Evolutionary conservation across 2,113 vertebrate species (phyloP).

Genomic region (Rhizomys pruinosus): DNA sequence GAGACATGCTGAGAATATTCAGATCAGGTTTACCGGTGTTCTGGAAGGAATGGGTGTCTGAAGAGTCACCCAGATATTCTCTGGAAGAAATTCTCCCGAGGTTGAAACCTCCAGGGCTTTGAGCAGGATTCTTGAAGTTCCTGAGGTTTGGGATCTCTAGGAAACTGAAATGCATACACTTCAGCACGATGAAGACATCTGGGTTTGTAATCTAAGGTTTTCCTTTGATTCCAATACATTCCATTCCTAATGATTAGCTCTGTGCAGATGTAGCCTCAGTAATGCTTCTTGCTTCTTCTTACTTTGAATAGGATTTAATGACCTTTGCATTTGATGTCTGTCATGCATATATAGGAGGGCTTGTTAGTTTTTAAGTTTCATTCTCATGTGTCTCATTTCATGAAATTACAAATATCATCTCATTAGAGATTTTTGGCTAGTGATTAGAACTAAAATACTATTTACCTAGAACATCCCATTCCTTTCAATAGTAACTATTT

Average conservation of each 20-base stretch:
- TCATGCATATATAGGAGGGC: background rate
- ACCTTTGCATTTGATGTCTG: background rate
- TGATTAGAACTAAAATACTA: constrained; percentile 25
- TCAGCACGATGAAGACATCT: constrained; percentile 78
- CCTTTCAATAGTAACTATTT: constrained; percentile 27
- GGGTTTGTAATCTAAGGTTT: constrained; percentile 78
- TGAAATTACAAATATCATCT: constrained; percentile 49
- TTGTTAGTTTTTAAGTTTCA: constrained; percentile 44
- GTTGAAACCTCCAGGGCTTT: constrained; percentile 43
- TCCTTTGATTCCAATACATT: constrained; percentile 65
- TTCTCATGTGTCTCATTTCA: constrained; percentile 42
- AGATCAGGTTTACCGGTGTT: constrained; percentile 65
- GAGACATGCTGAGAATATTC: constrained; percentile 73
- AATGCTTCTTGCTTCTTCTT: constrained; percentile 26
- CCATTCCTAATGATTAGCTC: constrained; percentile 51
- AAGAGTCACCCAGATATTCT: constrained; percentile 13
- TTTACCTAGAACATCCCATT: constrained; percentile 44
- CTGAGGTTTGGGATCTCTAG: constrained; percentile 49
- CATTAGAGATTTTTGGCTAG: constrained; percentile 44
- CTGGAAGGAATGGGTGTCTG: constrained; percentile 37
- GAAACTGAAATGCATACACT: constrained; percentile 63
- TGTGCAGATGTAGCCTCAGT: constrained; percentile 33
- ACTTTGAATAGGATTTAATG: constrained; percentile 34
- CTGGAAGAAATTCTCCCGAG: constrained; percentile 39
- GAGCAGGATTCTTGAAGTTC: constrained; percentile 48